Evolutionary conservation across 2,797 vertebrate genomes (phyloP), one percentile per base, ranked within the genome.

Genomic region (Sebastolobus altivelis): DNA sequence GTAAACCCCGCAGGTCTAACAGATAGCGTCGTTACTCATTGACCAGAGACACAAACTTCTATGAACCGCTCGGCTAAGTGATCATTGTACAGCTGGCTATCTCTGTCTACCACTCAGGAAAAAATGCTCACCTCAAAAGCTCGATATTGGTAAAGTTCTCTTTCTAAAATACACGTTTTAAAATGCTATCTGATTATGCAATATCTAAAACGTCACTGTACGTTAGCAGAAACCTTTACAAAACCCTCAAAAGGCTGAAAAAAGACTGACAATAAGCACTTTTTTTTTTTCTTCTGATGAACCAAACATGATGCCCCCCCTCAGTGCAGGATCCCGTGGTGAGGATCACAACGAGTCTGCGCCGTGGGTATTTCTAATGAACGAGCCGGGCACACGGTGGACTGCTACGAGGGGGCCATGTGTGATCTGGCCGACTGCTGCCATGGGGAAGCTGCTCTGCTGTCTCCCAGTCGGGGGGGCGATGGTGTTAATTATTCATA

Each of bases 401-500:
- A 91, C 89, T 55, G 70, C 87, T 84, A 87, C 55, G 73, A 88
- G 87, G 89, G 80, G 89, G 80, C 84, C 84, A 85, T 90, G 93
- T 93, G 92, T 92, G 94, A 95, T 95, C 92, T 89, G 87, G 67
- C 90, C 55, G 80, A 91, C 92, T 88, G 82, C 89, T 89, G 91
- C 93, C 94, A 94, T 85, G 77, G 93, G 91, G 93, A 93, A 92
- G 86, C 85, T 78, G 77, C 90, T 86, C 88, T 85, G 90, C 91
- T 79, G 81, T 88, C 89, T 93, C 94, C 93, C 94, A 93, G 92
- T 95, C 62, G 91, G 91, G 93, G 93, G 93, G 92, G 77, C 82
- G 75, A 81, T 77, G 79, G 86, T 93, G 91, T 95, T 96, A 96
- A 96, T 96, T 96, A 96, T 96, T 96, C 92, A 96, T 95, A 94